These are phyloP conservation scores for Numenius phaeopus DNA, from an alignment of 2,797 vertebrate genomes.

Conservation along the genomic window DNA sequence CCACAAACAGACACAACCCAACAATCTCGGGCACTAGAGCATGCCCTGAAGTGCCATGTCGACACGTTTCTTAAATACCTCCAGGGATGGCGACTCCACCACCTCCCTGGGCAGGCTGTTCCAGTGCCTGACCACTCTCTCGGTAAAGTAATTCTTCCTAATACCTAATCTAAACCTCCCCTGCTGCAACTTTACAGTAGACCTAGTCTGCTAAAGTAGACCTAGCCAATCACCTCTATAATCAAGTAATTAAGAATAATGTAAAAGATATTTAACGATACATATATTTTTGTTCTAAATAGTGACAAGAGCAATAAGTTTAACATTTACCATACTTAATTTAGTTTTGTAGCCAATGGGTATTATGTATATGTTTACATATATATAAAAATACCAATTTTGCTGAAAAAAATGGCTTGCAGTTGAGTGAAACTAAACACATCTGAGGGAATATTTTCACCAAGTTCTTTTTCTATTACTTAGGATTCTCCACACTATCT, in stretches of 20 bases:
- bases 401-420: background rate
- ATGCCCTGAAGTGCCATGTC: too few species aligned
- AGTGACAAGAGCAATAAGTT: background rate
- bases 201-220: too few species aligned
- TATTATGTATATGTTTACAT: background rate
- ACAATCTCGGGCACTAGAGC: too few species aligned
- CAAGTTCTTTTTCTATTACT: background rate
- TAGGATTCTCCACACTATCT: background rate
- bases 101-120: too few species aligned
- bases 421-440: background rate
- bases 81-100: too few species aligned
- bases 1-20: too few species aligned
- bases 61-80: too few species aligned
- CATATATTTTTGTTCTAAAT: background rate
- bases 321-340: background rate
- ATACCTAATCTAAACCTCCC: too few species aligned
- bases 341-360: background rate
- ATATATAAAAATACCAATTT: background rate
- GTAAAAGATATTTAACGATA: background rate
- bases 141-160: too few species aligned
- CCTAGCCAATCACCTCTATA: background rate
- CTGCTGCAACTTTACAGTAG: too few species aligned
- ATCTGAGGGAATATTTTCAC: background rate
- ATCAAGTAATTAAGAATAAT: background rate
- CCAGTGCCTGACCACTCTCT: too few species aligned